A percentile compares a stretch with the other conserved stretches of the same genome.
Evolutionary conservation across 2,797 vertebrate genomes (phyloP).

Genomic region (Girardinus metallicus): DNA sequence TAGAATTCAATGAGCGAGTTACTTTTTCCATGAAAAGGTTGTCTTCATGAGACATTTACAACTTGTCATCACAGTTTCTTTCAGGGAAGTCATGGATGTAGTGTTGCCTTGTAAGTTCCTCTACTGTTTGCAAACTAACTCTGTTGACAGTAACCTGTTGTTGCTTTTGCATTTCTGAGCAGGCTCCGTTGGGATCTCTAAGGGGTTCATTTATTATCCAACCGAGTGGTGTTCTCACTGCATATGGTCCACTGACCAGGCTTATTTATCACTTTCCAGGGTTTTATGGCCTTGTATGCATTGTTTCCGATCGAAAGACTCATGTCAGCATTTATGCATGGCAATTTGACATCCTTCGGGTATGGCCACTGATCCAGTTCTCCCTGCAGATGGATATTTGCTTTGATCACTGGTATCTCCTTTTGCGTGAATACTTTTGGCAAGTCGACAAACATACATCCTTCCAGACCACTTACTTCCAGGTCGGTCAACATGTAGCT

Average conservation of each 20-base stretch:
- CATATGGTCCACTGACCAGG: neutral
- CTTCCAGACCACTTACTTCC: constrained; percentile 1
- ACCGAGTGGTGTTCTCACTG: neutral
- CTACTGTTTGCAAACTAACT: neutral
- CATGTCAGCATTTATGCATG: neutral
- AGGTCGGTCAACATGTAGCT: neutral
- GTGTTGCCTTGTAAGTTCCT: neutral
- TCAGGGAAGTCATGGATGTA: neutral
- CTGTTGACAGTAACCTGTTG: constrained; percentile 1
- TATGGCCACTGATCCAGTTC: neutral
- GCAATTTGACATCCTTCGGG: constrained; percentile 1
- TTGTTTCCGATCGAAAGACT: neutral
- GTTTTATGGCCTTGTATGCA: neutral
- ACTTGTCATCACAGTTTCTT: constrained; percentile 1
- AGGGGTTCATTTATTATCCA: constrained; percentile 1
- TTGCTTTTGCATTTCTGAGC: neutral
- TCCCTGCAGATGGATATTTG: neutral
- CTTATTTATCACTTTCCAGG: neutral
- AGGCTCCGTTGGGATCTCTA: neutral
- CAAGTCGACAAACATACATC: neutral
- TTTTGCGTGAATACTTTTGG: neutral
- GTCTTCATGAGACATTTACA: neutral
- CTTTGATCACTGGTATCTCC: constrained; percentile 1
- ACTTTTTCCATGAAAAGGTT: neutral
- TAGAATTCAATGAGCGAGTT: neutral